Evolutionary conservation across 2,888 invertebrate species (phyloP).

Genomic region (Agriopis marginaria): DNA sequence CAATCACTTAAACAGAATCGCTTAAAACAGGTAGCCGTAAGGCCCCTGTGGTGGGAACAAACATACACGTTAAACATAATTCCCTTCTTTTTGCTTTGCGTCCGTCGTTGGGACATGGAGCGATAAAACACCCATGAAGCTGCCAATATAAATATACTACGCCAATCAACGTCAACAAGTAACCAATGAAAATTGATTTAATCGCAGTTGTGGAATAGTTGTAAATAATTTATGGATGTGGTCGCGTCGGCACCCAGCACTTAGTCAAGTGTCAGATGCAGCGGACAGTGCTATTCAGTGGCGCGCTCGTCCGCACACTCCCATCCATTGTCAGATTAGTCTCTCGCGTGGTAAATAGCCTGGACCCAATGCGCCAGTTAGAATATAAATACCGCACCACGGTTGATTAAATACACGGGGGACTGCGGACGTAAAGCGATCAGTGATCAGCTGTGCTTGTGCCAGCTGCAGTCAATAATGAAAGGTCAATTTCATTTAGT

Average conservation of each 20-base stretch:
- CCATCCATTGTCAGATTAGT: conserved; percentile 71
- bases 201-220: conserved; percentile 51
- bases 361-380: conserved; percentile 40
- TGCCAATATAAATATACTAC: conserved; percentile 15
- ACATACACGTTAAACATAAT: no score
- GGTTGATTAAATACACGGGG: conserved; percentile 29
- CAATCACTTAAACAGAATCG: no score
- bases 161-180: conserved; percentile 32
- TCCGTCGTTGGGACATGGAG: not conserved
- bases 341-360: conserved; percentile 45
- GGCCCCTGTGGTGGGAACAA: no score
- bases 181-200: conserved; percentile 50
- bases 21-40: no score
- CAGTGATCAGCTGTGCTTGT: conserved; percentile 17
- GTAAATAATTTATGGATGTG: conserved; percentile 66
- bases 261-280: conserved; percentile 74
- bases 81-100: no score
- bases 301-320: conserved; percentile 53
- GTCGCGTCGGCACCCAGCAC: conserved; percentile 71
- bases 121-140: conserved; percentile 2
- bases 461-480: conserved; percentile 9
- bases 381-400: conserved; percentile 37
- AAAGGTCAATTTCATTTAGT: not conserved
- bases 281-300: conserved; percentile 67
- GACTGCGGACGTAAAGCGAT: conserved; percentile 10